These are phyloP conservation scores for Diprion similis DNA, from an alignment of 1,140 invertebrate species.

Conservation along the genomic window DNA sequence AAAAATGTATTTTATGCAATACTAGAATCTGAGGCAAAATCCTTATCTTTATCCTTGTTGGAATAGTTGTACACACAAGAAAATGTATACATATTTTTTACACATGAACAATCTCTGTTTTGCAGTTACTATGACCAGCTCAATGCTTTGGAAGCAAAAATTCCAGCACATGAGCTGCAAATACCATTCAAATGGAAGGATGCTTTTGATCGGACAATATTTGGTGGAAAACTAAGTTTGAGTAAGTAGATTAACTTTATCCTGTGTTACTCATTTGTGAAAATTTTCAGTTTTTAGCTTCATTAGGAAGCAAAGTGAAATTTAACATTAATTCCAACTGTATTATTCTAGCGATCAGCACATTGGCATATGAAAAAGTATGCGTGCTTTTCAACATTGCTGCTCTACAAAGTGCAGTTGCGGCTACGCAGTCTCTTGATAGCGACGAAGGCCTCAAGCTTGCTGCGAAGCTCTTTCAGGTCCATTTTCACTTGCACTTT, in stretches of 20 bases:
- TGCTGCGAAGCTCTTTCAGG: conserved; percentile 92
- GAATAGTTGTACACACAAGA: not conserved
- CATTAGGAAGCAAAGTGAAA: conserved; percentile 17
- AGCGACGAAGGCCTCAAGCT: conserved; percentile 94
- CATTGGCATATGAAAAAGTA: conserved; percentile 90
- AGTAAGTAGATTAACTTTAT: conserved; percentile 71
- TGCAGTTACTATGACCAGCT: conserved; percentile 97
- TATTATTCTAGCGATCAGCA: conserved; percentile 75
- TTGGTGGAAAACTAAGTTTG: conserved; percentile 90
- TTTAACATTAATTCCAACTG: conserved; percentile 19
- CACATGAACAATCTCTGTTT: conserved; percentile 20
- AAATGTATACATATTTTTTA: too few species aligned
- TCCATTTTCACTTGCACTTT: conserved; percentile 48
- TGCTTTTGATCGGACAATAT: conserved; percentile 96
- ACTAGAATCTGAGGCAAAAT: not conserved
- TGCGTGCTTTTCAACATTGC: conserved; percentile 98
- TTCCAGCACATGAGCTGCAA: conserved; percentile 89
- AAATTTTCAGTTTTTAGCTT: not conserved
- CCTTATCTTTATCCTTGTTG: not conserved
- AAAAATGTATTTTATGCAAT: not conserved
- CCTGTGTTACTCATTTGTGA: conserved; percentile 15
- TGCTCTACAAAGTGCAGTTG: conserved; percentile 90
- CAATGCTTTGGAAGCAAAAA: conserved; percentile 88
- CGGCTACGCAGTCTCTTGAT: conserved; percentile 82
- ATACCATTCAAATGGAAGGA: conserved; percentile 99